Conservation (phyloP, 2,113 vertebrate genomes). For the Podilymbus podiceps region DNA sequence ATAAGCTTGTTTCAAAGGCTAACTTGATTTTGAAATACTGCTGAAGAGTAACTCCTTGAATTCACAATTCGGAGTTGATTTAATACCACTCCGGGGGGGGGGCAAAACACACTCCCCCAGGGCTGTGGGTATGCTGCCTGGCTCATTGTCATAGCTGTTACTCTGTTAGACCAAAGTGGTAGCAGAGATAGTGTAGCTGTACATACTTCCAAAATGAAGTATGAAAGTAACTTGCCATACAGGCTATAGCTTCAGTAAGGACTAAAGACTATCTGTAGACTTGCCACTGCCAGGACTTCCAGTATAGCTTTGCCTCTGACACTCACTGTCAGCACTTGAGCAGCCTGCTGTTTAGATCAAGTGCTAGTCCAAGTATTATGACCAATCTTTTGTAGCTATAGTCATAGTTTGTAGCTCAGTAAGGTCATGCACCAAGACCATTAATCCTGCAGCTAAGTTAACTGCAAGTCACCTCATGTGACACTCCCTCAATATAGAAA, state of each 20-base stretch:
- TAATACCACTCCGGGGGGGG: neutral
- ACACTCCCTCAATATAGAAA: neutral
- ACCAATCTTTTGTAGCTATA: neutral
- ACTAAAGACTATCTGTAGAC: neutral
- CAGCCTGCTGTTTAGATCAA: neutral
- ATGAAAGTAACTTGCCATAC: neutral
- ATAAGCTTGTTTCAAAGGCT: neutral
- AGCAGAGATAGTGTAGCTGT: neutral
- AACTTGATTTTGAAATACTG: neutral
- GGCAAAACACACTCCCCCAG: neutral
- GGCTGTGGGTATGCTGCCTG: neutral
- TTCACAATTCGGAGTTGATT: neutral
- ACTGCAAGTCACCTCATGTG: neutral
- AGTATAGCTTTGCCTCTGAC: rapidly evolving
- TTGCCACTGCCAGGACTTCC: neutral
- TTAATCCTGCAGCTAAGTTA: neutral
- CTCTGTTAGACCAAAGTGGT: neutral
- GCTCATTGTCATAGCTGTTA: no score
- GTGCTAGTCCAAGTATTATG: neutral
- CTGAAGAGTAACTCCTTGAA: neutral
- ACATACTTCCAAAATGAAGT: neutral
- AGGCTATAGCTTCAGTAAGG: neutral
- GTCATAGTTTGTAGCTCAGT: neutral
- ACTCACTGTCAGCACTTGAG: neutral
- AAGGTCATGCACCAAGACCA: neutral